phyloP scores from a whole-genome alignment of 2,797 vertebrate species.

The Gambelia wislizenii region DNA sequence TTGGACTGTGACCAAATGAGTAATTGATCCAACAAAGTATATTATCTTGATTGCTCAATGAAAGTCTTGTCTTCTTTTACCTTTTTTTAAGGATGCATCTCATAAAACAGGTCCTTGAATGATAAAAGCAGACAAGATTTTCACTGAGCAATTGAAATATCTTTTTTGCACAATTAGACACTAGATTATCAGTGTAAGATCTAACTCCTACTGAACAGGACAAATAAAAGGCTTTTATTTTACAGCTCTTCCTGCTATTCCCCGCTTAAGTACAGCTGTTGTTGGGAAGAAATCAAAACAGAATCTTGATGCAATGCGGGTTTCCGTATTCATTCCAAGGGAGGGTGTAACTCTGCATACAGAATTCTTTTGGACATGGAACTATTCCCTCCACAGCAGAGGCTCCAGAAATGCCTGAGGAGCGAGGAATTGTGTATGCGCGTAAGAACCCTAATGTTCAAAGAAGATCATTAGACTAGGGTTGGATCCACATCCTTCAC shows the following conservation, averaged over 20 bases:
- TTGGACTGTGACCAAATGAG: not conserved
- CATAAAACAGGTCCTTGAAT: not conserved
- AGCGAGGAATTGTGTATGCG: not conserved
- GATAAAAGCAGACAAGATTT: not conserved
- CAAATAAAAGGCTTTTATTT: not conserved
- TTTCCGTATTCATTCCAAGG: not conserved
- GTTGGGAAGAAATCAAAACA: not conserved
- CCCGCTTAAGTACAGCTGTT: not conserved
- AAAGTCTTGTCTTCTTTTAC: not conserved
- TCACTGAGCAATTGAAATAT: not conserved
- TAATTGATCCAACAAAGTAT: not conserved
- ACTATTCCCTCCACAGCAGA: not conserved
- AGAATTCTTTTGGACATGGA: not conserved
- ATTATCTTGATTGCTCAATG: not conserved
- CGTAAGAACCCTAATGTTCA: not conserved
- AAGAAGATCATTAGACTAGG: not conserved
- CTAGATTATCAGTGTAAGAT: not conserved
- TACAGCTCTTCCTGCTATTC: not conserved
- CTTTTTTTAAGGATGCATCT: not conserved
- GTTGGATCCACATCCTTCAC: not conserved
- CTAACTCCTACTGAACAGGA: not conserved
- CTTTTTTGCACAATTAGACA: not conserved
- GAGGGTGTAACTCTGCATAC: not conserved
- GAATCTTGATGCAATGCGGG: not conserved
- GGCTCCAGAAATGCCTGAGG: not conserved